These are phyloP conservation scores for Scolanthus callimorphus DNA, from an alignment of 92 coral and sea anemone species.

Conservation along the genomic window DNA sequence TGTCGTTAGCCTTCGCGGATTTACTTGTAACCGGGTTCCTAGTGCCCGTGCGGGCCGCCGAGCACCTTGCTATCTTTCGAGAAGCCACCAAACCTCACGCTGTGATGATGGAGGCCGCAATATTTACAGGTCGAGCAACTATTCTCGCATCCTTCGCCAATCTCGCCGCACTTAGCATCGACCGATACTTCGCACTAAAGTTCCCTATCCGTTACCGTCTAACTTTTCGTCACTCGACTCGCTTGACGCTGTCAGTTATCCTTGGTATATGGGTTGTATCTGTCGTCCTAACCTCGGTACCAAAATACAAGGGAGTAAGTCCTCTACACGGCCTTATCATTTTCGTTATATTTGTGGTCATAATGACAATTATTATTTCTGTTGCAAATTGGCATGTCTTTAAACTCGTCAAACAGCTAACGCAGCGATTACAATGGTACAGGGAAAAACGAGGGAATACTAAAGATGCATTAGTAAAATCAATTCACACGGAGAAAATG, in stretches of 20 bases:
- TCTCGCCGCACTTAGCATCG: slow-evolving; percentile 39
- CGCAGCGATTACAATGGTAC: slow-evolving; percentile 8
- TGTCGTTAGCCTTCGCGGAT: slow-evolving; percentile 41
- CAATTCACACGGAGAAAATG: no score
- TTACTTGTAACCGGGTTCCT: slow-evolving; percentile 37
- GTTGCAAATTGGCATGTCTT: slow-evolving; percentile 32
- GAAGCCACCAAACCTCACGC: slow-evolving; percentile 7
- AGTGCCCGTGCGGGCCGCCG: slow-evolving; percentile 52
- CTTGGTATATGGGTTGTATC: slow-evolving; percentile 27
- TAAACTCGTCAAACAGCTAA: slow-evolving; percentile 18
- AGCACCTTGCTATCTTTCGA: slow-evolving; percentile 27
- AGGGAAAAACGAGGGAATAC: background rate
- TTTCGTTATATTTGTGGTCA: slow-evolving; percentile 35
- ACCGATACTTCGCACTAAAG: slow-evolving; percentile 32
- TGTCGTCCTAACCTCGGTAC: slow-evolving; percentile 30
- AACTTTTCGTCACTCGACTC: slow-evolving; percentile 16
- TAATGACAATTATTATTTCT: slow-evolving; percentile 37
- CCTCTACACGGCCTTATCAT: slow-evolving; percentile 30
- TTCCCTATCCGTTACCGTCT: slow-evolving; percentile 44
- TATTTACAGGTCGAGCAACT: slow-evolving; percentile 49
- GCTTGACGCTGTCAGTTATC: slow-evolving; percentile 10
- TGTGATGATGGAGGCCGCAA: slow-evolving; percentile 20
- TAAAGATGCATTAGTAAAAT: background rate
- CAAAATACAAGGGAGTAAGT: slow-evolving; percentile 37
- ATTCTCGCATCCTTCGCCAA: slow-evolving; percentile 33